Evolutionary conservation across 1,140 invertebrate genomes (phyloP), one percentile per base, ranked within the genome.

Genomic region (Portunus trituberculatus): DNA sequence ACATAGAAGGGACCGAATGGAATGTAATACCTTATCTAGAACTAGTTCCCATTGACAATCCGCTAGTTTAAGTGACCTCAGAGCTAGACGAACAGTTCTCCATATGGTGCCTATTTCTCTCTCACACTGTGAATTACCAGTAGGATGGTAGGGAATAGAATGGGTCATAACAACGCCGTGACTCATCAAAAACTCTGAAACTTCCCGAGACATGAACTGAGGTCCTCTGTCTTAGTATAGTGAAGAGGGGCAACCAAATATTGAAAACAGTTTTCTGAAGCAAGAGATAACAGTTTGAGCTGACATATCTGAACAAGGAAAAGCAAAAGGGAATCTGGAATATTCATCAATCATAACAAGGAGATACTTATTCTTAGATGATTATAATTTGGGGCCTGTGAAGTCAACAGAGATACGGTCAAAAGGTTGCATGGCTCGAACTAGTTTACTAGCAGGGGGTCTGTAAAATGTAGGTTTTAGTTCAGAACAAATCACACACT

Each of bases 381-480:
- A 84, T 28, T 6, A 84, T 4, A 32, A 6, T 76, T 76, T 76
- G n/a, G 67, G 67, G 14, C 67, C 67, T 14, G n/a, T n/a, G n/a
- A 76, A 76, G 67, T 76, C 67, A 76, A 76, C n/a, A 76, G 12
- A 76, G 67, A 76, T 76, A 14, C n/a, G 67, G 83, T 84, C 83
- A 84, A 84, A 84, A 32, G 31, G 83, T 28, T 84, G 83, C 83
- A 28, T 84, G 20, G 83, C 6, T 6, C 14, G 48, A 14, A 52
- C 14, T 7, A 52, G 48, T 52, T 14, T 52, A 52, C 6, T 14
- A 7, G 14, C 48, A 7, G 48, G 48, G 14, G 48, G 48, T 14
- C 48, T 52, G 48, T 52, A 52, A 32, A 7, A 32, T 28, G 8
- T 84, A 28, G n/a, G 83, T 84, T 84, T 84, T 20, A 84, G 31